Base-by-base conservation (phyloP, 2,113 vertebrate species). In the Microtus richardsoni region DNA sequence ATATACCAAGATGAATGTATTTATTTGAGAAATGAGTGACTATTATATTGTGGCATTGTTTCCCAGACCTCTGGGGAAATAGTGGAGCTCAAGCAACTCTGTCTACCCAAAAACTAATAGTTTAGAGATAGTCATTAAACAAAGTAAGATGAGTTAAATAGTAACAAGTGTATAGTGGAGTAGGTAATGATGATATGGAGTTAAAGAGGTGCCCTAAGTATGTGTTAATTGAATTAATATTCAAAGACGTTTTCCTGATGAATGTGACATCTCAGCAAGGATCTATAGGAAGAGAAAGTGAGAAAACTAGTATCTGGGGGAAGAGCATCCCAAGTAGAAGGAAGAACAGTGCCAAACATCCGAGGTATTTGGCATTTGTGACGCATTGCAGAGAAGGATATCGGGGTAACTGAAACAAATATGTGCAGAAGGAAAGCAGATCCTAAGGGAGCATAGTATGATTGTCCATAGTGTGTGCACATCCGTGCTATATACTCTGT, bases 11-110 rank as follows among this genome's bases (percentile, higher is more conserved):
- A 49, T 91, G 22, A 89, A 74, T 83, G 4, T 64, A 28, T 89
- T 92, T 88, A 78, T 85, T 92, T 91, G 88, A 80, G 92, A 91
- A 75, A 19, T 75, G 64, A 79, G n/a, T 83, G 85, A 47, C 24
- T 28, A 26, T 4, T 47, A 13, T 84, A 49, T 82, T 12, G 54
- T 82, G 54, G 7, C 36, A 88, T 41, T 74, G 0, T 88, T 89
- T 36, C n/a, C n/a, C 86, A 77, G 66, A 36, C 71, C 80, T 92
- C 88, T 88, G 47, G 39, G 24, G 33, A 74, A 73, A 93, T 0
- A 93, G 66, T 22, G 70, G 80, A 94, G 89, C 74, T 58, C 21
- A 71, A 85, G 71, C 28, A 93, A 64, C 49, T n/a, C 74, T 95
- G 26, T 52, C 24, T 60, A 62, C 39, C 4, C 75, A 39, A 33